Base-by-base conservation (phyloP, 1,140 invertebrate species). In the Sycophaga agraensis region DNA sequence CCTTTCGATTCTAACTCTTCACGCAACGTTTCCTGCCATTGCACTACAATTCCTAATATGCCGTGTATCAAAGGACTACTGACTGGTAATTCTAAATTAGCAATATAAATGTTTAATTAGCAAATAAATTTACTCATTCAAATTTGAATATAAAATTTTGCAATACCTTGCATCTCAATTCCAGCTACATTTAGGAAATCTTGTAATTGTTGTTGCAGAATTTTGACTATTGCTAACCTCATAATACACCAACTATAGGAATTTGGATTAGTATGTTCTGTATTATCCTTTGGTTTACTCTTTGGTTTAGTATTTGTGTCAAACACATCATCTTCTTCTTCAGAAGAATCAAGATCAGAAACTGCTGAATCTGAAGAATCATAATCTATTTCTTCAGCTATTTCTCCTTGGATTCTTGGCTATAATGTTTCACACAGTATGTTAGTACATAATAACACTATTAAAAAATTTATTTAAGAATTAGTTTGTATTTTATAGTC, bases 161-260 rank as follows among this genome's bases (percentile, higher is more conserved):
- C 67, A 54, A 70, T 77, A 96, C 94, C 94, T 82, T 90, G 87
- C 74, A 94, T 84, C 76, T 98, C 96, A 70, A 97, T 92, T 57
- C 94, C 94, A 64, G 93, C 90, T 19, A 93, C 83, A 61, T 88
- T 88, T 17, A 95, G 77, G 71, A 94, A 94, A 58, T 88, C 84
- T 53, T 85, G 84, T 2, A 99, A 77, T 68, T 95, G 92, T 43
- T 85, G 80, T 66, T 93, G 89, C 28, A 93, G 87, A 48, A 96
- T 86, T 70, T 90, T 89, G 34, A 98, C 85, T 59, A 94, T 87
- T 34, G 95, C 91, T 69, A 94, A 86, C 66, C 96, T 87, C 77
- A 99, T 89, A 40, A 99, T 87, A 69, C 88, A 87, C 97, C 97
- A 99, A 56, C 93, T 92, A 75, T 96, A 98, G 14, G 93, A 95